phyloP scores from a whole-genome alignment of 2,888 invertebrate species.

The Drosophila diplacantha region DNA sequence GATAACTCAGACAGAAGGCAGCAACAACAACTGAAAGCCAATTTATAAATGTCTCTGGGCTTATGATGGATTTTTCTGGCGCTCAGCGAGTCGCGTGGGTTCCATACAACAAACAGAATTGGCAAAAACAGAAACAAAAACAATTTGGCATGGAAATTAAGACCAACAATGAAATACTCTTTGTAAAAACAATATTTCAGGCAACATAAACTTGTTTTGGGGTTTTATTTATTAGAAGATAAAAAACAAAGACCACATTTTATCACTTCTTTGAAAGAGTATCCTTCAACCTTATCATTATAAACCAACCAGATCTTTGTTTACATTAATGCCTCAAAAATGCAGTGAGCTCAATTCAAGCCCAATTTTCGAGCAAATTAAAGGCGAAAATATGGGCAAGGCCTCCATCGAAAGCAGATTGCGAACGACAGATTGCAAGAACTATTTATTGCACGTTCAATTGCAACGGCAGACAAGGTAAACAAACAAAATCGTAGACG shows the following conservation, averaged over 20 bases:
- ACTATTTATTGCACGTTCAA: slow-evolving; percentile 24
- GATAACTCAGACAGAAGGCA: slow-evolving; percentile 14
- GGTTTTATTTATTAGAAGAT: background rate
- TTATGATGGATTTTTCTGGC: slow-evolving; percentile 42
- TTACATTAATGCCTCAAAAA: slow-evolving; percentile 1
- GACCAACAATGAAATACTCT: slow-evolving; percentile 19
- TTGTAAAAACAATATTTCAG: background rate
- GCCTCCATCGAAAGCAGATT: slow-evolving; percentile 5
- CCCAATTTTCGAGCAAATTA: slow-evolving; percentile 5
- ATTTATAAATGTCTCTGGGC: slow-evolving; percentile 45
- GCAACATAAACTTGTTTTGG: background rate
- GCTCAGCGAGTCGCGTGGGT: slow-evolving; percentile 46
- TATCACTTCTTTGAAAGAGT: background rate
- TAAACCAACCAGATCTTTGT: background rate
- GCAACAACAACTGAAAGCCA: slow-evolving; percentile 18
- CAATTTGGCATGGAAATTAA: background rate
- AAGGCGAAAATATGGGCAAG: slow-evolving; percentile 28
- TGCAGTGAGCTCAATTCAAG: background rate
- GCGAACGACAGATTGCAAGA: slow-evolving; percentile 22
- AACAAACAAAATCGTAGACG: slow-evolving; percentile 37
- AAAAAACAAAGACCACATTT: background rate
- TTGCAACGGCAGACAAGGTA: slow-evolving; percentile 25
- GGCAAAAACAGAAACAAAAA: slow-evolving; percentile 7
- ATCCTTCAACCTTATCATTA: background rate
- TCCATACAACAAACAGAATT: slow-evolving; percentile 11